Evolutionary conservation across 2,113 vertebrate genomes (phyloP).

Genomic region (Taxidea taxus): DNA sequence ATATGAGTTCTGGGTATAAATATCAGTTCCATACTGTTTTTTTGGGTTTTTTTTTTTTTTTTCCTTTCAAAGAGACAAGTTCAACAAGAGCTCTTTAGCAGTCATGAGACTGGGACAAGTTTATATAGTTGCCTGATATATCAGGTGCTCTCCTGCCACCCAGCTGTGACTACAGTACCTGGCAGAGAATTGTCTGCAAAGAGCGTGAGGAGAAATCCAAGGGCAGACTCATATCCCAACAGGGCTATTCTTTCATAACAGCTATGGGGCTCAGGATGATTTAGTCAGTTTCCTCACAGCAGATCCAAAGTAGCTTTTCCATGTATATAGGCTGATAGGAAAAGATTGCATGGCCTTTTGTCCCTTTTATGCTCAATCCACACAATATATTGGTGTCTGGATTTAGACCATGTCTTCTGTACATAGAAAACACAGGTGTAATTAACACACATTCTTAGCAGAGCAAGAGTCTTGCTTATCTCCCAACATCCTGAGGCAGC

Average conservation of each 20-base stretch:
- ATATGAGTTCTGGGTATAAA: constrained; percentile 59
- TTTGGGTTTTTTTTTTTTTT: not conserved
- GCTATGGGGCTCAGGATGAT: not conserved
- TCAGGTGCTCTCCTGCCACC: constrained; percentile 38
- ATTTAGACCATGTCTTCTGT: not conserved
- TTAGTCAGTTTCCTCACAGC: not conserved
- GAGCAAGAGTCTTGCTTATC: not conserved
- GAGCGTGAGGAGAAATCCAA: constrained; percentile 40
- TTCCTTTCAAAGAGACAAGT: constrained; percentile 60
- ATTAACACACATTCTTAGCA: not conserved
- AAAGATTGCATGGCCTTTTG: not conserved
- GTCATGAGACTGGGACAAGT: constrained; percentile 63
- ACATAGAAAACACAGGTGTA: not conserved
- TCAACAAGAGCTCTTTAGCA: constrained; percentile 72
- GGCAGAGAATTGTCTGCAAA: constrained; percentile 57
- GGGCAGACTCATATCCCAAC: not conserved
- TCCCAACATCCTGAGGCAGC: not conserved
- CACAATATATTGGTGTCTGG: not conserved
- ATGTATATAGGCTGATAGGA: not conserved
- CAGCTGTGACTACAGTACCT: constrained; percentile 9
- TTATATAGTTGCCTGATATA: constrained; percentile 47
- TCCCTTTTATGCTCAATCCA: not conserved
- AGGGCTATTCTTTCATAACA: not conserved
- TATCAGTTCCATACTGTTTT: constrained; percentile 46
- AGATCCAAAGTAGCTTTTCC: not conserved